phyloP scores from a whole-genome alignment of 2,113 vertebrate genomes.

The Oryzias curvinotus region DNA sequence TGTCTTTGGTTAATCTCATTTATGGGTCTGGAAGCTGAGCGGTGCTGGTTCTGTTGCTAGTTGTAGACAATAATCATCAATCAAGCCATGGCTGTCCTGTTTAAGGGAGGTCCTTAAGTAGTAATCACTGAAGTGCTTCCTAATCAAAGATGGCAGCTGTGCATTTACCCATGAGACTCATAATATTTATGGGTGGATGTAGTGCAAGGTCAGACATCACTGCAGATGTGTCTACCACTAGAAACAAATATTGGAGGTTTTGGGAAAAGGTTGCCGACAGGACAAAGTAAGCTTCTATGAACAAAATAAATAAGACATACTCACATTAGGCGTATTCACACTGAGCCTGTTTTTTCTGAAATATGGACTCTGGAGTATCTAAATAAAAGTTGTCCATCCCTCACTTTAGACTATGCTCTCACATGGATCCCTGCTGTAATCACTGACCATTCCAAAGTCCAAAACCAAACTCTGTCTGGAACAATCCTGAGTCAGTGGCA shows the following conservation, averaged over 20 bases:
- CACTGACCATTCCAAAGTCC: slow-evolving; percentile 42
- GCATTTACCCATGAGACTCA: slow-evolving; percentile 65
- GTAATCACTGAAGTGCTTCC: slow-evolving; percentile 69
- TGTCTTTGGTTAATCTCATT: not conserved
- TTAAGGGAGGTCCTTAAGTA: slow-evolving; percentile 44
- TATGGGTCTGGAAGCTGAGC: not conserved
- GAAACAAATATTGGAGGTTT: not conserved
- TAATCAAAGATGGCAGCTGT: slow-evolving; percentile 70
- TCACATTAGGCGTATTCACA: slow-evolving; percentile 48
- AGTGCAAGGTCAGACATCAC: slow-evolving; percentile 39
- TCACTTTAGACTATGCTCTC: too few species aligned
- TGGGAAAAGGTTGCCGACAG: not conserved
- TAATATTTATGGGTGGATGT: slow-evolving; percentile 56
- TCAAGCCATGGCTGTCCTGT: slow-evolving; percentile 36
- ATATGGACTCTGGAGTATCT: too few species aligned
- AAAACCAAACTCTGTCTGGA: slow-evolving; percentile 53
- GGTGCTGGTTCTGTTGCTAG: slow-evolving; percentile 29
- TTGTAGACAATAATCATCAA: slow-evolving; percentile 41
- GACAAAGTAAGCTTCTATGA: too few species aligned
- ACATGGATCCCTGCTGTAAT: slow-evolving; percentile 25
- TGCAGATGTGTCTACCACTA: not conserved
- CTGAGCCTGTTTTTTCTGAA: slow-evolving; percentile 1
- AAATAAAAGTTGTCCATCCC: too few species aligned
- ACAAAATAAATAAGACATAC: slow-evolving; percentile 32
- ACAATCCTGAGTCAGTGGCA: slow-evolving; percentile 46